phyloP scores from a whole-genome alignment of 2,888 invertebrate genomes.

The Trichogramma evanescens region DNA sequence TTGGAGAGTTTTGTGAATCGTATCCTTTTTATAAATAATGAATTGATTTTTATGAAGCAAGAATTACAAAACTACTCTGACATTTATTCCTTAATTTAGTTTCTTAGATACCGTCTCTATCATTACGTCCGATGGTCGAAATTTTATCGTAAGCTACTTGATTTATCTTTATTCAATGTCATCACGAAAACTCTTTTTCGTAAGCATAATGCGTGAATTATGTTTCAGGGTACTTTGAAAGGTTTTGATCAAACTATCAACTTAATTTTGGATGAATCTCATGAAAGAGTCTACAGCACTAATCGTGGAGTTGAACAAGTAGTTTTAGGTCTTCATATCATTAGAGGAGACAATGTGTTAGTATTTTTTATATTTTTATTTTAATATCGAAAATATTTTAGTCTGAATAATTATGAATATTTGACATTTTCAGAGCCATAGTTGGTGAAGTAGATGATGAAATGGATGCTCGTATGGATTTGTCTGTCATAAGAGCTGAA shows the following conservation, averaged over 20 bases:
- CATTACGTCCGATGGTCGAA: slow-evolving; percentile 92
- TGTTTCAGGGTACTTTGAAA: slow-evolving; percentile 79
- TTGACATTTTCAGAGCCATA: slow-evolving; percentile 56
- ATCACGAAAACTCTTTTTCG: neutral
- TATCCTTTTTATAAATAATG: slow-evolving; percentile 51
- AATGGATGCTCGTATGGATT: slow-evolving; percentile 72
- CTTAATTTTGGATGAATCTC: slow-evolving; percentile 93
- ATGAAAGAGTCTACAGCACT: slow-evolving; percentile 94
- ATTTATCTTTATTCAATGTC: neutral
- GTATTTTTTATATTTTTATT: slow-evolving; percentile 35
- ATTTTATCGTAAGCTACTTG: slow-evolving; percentile 71
- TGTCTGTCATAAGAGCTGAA: slow-evolving; percentile 75
- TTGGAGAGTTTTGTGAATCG: slow-evolving; percentile 81
- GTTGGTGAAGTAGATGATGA: slow-evolving; percentile 80
- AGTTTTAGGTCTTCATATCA: slow-evolving; percentile 92
- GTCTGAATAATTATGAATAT: neutral
- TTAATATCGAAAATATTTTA: neutral
- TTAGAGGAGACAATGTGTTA: slow-evolving; percentile 95
- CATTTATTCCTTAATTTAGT: slow-evolving; percentile 22
- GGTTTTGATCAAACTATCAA: slow-evolving; percentile 99
- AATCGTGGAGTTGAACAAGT: slow-evolving; percentile 90
- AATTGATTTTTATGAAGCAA: slow-evolving; percentile 38
- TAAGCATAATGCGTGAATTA: slow-evolving; percentile 10
- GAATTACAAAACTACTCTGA: slow-evolving; percentile 7
- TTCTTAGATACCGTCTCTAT: slow-evolving; percentile 77